Base-by-base conservation (phyloP, 2,888 invertebrate species). In the Nomada ruficornis region DNA sequence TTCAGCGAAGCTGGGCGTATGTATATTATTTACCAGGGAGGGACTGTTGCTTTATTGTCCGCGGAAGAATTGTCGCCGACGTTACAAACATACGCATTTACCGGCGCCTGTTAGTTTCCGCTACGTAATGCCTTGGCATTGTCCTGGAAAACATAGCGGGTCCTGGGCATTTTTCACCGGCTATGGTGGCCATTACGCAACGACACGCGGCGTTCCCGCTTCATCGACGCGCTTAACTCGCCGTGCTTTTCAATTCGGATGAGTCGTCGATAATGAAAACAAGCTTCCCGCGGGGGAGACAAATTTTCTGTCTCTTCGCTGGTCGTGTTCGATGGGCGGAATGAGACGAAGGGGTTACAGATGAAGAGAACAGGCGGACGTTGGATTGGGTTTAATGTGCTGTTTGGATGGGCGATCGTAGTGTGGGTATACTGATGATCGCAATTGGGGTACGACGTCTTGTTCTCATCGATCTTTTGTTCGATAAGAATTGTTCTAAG, bases 21-120 rank as follows among this genome's bases (percentile, higher is more conserved):
- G 36, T 7, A 5, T 36, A 36, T 36, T 5, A 13, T 10, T 36
- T 15, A 10, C 62, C 78, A 69, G 69, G 64, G 63, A 60, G 68
- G 74, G 13, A 11, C 64, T 52, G 70, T 44, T 76, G 82, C 74
- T 88, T 84, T 85, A 80, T 85, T 82, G 81, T 81, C 77, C 71
- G 77, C 64, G 77, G 60, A 88, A 88, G 77, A 88, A 83, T 80
- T 79, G 79, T 75, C 70, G 62, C 74, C 75, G 59, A 72, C 47
- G 47, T 73, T 36, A 20, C 69, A 44, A 54, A 1, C 23, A 29
- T 42, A 11, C 10, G 10, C n/a, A 11, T 15, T 4, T 10, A 7
- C 36, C 42, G 23, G 36, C 55, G 44, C n/a, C 55, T 18, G 42
- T 42, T 57, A 72, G 72, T 67, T 63, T 68, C 67, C 20, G 67